Conservation (phyloP, 35 echinoderm and acorn worm genomes). For the Hemicentrotus pulcherrimus region DNA sequence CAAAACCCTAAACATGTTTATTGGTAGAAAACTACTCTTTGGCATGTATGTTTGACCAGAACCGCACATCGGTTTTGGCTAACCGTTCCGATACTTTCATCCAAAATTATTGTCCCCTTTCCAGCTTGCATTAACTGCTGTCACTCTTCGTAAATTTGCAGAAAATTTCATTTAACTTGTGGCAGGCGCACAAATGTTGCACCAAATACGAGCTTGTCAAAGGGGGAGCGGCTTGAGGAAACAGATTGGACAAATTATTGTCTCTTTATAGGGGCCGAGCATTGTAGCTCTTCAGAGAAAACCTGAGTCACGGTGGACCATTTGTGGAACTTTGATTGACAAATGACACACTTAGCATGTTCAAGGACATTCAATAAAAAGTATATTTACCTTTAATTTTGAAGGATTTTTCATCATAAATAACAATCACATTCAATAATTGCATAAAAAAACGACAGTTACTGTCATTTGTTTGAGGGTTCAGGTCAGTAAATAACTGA, state of each 20-base stretch:
- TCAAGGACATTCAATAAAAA: slow-evolving; percentile 3
- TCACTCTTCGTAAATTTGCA: slow-evolving; percentile 11
- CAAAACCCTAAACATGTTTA: background rate
- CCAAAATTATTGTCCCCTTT: background rate
- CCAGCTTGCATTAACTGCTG: slow-evolving; percentile 1
- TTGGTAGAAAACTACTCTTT: background rate
- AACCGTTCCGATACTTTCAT: background rate
- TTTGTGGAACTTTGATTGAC: background rate
- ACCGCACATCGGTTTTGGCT: background rate
- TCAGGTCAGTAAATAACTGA: background rate
- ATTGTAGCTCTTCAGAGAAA: background rate
- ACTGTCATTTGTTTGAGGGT: background rate
- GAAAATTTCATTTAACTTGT: slow-evolving; percentile 14
- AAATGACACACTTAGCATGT: background rate
- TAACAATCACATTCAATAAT: background rate
- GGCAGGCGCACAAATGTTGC: background rate
- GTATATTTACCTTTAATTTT: background rate
- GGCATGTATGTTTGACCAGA: background rate
- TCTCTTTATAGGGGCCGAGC: background rate
- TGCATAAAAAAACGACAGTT: background rate
- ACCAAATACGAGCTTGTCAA: background rate
- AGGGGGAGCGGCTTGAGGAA: background rate
- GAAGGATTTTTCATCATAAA: background rate
- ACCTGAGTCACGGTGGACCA: background rate
- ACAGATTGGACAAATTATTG: slow-evolving; percentile 3